Conservation (phyloP, 2,888 invertebrate genomes). For the Escarpia spicata region DNA sequence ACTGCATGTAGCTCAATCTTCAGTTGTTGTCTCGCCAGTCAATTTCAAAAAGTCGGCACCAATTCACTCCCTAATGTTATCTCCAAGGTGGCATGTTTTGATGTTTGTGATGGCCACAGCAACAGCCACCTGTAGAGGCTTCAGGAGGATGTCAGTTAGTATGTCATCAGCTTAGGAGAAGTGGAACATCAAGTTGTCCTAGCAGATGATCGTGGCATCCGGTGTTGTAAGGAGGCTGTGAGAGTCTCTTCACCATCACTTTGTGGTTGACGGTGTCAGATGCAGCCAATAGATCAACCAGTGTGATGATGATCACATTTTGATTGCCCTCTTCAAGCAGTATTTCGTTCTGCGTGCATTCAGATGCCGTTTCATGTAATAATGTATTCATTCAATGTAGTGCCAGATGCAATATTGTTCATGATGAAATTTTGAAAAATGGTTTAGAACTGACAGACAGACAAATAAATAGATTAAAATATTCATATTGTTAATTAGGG, state of each 20-base stretch:
- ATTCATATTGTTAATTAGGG: no score
- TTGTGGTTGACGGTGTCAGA: conserved; percentile 1
- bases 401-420: no score
- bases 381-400: no score
- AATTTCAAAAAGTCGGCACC: no score
- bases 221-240: background rate
- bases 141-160: background rate
- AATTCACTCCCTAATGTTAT: no score
- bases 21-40: no score
- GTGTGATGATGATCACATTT: background rate
- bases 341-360: background rate
- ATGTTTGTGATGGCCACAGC: background rate
- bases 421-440: no score
- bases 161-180: background rate
- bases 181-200: background rate
- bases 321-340: background rate
- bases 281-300: background rate
- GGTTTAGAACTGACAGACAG: no score
- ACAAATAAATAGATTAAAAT: no score
- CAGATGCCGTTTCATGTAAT: background rate
- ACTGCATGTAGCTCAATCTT: no score
- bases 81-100: no score
- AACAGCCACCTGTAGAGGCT: background rate
- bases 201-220: background rate
- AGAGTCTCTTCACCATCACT: background rate